A percentile compares a stretch with the other conserved stretches of the same genome.
Conservation (phyloP, 2,797 vertebrate genomes). For the Podargus strigoides region DNA sequence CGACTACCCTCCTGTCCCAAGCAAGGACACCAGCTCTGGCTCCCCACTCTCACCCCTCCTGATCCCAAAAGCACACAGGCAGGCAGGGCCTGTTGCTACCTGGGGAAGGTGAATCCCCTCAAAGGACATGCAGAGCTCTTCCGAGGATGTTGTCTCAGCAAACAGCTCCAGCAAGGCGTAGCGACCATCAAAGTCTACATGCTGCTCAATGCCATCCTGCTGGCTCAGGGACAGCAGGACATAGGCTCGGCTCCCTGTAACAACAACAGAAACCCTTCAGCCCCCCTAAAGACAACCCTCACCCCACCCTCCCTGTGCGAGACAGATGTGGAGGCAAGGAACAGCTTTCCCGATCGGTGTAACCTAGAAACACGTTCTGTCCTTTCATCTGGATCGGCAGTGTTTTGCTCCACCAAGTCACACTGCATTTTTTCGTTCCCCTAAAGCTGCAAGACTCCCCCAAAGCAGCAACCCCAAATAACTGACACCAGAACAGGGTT, state of each 20-base stretch:
- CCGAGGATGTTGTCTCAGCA: conserved; percentile 86
- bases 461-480: background rate
- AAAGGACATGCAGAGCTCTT: conserved; percentile 90
- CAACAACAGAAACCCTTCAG: background rate
- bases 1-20: background rate
- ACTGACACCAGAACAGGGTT: background rate
- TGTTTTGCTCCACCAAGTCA: background rate
- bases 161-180: conserved; percentile 94
- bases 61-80: background rate
- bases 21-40: background rate
- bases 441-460: background rate
- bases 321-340: background rate
- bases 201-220: conserved; percentile 92
- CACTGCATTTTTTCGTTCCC: background rate
- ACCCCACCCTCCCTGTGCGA: accelerated
- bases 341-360: background rate
- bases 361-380: too few relatives aligned
- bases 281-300: background rate
- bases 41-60: background rate
- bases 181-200: conserved; percentile 92
- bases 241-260: conserved; percentile 85
- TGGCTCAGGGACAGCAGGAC: conserved; percentile 92
- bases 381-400: too few relatives aligned
- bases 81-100: conserved; percentile 65
- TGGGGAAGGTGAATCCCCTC: conserved; percentile 92